Evolutionary conservation across 37 sponge, comb jelly and placozoan genomes (phyloP), one percentile per base, ranked within the genome.

Genomic region (Petrosia ficiformis): DNA sequence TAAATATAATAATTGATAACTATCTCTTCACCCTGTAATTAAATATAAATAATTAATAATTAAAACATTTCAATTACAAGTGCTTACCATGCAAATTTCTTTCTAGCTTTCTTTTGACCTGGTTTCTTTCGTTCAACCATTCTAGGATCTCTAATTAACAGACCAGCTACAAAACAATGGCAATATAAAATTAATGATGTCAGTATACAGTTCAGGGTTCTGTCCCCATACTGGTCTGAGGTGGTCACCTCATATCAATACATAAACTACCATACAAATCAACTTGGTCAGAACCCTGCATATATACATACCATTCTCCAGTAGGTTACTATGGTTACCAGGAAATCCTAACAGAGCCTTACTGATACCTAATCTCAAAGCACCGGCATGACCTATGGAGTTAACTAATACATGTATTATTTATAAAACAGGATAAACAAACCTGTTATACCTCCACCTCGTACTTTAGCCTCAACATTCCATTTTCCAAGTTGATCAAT

Each of bases 101-200:
- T 94, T 34, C 95, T 83, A 19, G 95, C 95, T 64, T 91, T 94
- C 76, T 87, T 94, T 74, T 84, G 88, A 29, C 95, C 95, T 10
- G 95, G 92, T 40, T 94, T 94, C 75, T 94, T 94, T 39, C 95
- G 70, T 56, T 94, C 95, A 8, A 87, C 93, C 42, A 36, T 80
- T 10, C 95, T 42, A 3, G 76, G 75, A 33, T 94, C 95, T 2
- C 85, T 59, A 4, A 74, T 48, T 48, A 94, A 71, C 21, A 94
- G 80, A 16, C 88, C 87, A 32, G 33, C 81, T 68, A 11, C n/a
- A 66, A 14, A 64, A 4, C 11, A 64, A 32, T 19, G 59, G 30
- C 31, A 70, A 38, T 30, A 48, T 6, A 43, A 44, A 22, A 24
- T 39, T 57, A 71, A 16, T 70, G 42, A 29, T 4, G 33, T 44